Evolutionary conservation across 2,888 invertebrate genomes (phyloP).

Genomic region (Dicyrtomina minuta): DNA sequence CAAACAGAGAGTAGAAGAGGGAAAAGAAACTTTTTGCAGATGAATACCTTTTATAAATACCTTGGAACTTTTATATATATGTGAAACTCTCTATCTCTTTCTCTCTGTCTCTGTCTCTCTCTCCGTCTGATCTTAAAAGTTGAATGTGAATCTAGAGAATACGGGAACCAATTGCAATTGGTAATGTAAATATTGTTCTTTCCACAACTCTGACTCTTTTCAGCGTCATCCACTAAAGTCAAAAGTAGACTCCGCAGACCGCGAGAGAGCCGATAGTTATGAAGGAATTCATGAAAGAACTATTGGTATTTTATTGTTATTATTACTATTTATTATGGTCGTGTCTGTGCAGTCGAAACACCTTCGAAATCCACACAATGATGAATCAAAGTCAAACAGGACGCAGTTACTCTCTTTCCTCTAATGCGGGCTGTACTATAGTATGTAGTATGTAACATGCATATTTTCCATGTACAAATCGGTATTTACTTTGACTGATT

Average conservation of each 20-base stretch:
- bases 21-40: slow-evolving; percentile 28
- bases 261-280: too few relatives aligned
- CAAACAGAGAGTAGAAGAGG: slow-evolving; percentile 6
- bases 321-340: slow-evolving; percentile 17
- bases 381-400: neutral
- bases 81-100: slow-evolving; percentile 18
- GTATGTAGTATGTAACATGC: too few relatives aligned
- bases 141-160: slow-evolving; percentile 16
- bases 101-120: slow-evolving; percentile 1
- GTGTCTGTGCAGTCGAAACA: neutral
- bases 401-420: neutral
- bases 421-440: slow-evolving; percentile 10
- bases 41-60: slow-evolving; percentile 33
- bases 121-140: neutral
- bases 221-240: slow-evolving; percentile 3
- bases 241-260: too few relatives aligned
- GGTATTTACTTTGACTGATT: too few relatives aligned
- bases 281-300: slow-evolving; percentile 24
- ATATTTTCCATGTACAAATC: too few relatives aligned
- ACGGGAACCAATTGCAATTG: slow-evolving; percentile 24
- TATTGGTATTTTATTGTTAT: slow-evolving; percentile 10
- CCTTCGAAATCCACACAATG: neutral
- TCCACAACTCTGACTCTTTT: slow-evolving; percentile 7
- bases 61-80: slow-evolving; percentile 17
- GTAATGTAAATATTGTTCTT: slow-evolving; percentile 26